Evolutionary conservation across 2,797 vertebrate species (phyloP), one percentile per base, ranked within the genome.

Genomic region (Parauchenoglanis punctatus): DNA sequence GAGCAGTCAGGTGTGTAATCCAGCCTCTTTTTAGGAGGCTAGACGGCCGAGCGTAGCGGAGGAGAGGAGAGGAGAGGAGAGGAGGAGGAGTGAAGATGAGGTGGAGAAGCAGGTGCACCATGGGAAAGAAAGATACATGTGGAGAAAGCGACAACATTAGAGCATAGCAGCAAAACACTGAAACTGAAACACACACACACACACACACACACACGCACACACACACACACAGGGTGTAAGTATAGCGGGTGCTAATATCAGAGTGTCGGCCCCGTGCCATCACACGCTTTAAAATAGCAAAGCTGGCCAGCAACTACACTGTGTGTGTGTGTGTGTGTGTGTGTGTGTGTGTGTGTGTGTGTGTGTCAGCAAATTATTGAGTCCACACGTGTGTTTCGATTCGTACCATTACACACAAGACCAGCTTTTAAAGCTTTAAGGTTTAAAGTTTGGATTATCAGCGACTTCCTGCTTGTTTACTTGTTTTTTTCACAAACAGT

Each of bases 21-120:
- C 98, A 99, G 97, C 93, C 97, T 96, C 96, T 99, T 99, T 99
- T 99, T 99, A 97, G 98, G 98, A 97, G 99, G 98, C 98, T 99
- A 96, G 94, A 95, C 23, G 93, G 93, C 94, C 93, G 92, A 94
- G 91, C 95, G 93, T 96, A 95, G 93, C 95, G 94, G 95, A 83
- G 96, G 91, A 25, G 87, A 95, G 93, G 35, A 58, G 87, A 95
- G 93, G 35, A 58, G 93, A 93, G 86, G 88, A 87, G 85, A 91
- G 86, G 87, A 92, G 67, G 87, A 93, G 89, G 91, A 91, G 89
- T 97, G 97, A 96, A 97, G 97, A 97, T 97, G 98, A 96, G 96
- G 97, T 97, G 97, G 96, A 98, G 97, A 92, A 97, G 96, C 96
- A 96, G 95, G 96, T 96, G 96, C 96, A 94, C 97, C 97, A 97